Conservation (phyloP, 2,797 vertebrate species). For the Darevskia mixta region DNA sequence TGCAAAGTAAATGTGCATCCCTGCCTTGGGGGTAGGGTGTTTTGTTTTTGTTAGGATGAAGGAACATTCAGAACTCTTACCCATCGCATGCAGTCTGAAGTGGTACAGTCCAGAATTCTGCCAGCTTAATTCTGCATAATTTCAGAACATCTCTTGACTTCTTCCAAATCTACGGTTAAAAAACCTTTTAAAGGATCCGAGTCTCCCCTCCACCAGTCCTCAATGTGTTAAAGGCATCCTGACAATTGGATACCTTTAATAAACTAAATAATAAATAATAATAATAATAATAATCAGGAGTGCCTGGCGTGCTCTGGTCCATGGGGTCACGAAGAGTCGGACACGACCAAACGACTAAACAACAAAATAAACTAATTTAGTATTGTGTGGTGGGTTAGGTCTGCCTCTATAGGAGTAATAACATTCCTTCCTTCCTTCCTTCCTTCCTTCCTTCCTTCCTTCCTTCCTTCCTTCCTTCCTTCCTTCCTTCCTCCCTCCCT, state of each 20-base stretch:
- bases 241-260: not conserved
- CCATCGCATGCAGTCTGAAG: too few species aligned
- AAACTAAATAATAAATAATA: not conserved
- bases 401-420: not conserved
- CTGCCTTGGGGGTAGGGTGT: not conserved
- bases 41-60: not conserved
- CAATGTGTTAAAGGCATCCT: not conserved
- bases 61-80: too few species aligned
- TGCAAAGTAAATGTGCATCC: not conserved
- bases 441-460: too few species aligned
- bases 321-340: too few species aligned
- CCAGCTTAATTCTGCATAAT: not conserved
- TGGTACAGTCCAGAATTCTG: not conserved
- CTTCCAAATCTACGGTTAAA: not conserved
- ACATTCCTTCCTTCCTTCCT: too few species aligned
- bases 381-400: not conserved
- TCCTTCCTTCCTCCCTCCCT: too few species aligned
- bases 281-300: too few species aligned
- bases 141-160: not conserved
- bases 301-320: too few species aligned
- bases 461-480: too few species aligned
- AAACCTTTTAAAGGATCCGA: not conserved
- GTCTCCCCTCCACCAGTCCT: too few species aligned
- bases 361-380: not conserved
- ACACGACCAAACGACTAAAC: too few species aligned